These are phyloP conservation scores for Colletes collaris DNA, from an alignment of 2,888 invertebrate genomes.

Conservation along the genomic window DNA sequence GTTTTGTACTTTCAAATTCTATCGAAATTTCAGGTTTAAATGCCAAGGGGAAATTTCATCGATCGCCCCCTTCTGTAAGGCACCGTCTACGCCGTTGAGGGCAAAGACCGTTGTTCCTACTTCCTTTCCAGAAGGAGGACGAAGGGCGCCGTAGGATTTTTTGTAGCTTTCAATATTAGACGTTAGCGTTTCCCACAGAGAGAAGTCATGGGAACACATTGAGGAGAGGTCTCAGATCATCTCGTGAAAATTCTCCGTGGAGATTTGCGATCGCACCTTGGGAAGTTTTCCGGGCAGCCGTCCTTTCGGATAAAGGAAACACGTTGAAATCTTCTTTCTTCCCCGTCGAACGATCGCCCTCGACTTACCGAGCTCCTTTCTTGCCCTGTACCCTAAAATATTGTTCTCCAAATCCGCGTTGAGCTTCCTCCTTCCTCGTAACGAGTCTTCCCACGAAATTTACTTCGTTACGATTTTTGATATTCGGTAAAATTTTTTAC, in stretches of 20 bases:
- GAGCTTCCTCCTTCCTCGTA: no score
- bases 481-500: no score
- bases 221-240: slow-evolving; percentile 43
- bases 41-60: slow-evolving; percentile 7
- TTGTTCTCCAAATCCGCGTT: no score
- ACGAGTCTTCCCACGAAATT: no score
- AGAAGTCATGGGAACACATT: slow-evolving; percentile 75
- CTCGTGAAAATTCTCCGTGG: slow-evolving; percentile 69
- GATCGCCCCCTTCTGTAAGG: background rate
- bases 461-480: no score
- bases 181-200: slow-evolving; percentile 81
- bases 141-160: slow-evolving; percentile 73
- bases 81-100: slow-evolving; percentile 73
- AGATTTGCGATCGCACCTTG: slow-evolving; percentile 73
- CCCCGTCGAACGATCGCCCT: slow-evolving; percentile 18
- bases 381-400: background rate
- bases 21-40: slow-evolving; percentile 23
- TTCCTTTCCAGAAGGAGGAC: slow-evolving; percentile 73
- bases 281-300: slow-evolving; percentile 52
- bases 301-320: slow-evolving; percentile 45
- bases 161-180: slow-evolving; percentile 80
- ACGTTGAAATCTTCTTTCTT: slow-evolving; percentile 40
- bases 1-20: no score
- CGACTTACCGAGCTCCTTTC: background rate
- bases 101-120: slow-evolving; percentile 79